phyloP scores from a whole-genome alignment of 2,888 invertebrate genomes.

The Oscheius sp. region DNA sequence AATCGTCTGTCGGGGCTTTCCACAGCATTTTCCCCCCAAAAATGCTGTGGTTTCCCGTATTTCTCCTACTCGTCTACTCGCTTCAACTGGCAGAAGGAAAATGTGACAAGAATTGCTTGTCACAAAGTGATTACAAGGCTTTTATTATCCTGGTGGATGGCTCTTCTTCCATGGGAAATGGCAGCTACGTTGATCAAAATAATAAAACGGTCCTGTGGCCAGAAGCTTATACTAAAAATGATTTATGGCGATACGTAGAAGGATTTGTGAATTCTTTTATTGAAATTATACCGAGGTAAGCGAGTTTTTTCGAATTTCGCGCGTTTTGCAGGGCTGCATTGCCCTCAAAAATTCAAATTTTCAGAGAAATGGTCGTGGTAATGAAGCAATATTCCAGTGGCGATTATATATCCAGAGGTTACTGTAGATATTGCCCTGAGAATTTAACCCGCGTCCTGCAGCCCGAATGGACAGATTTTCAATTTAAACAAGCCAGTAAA shows the following conservation, averaged over 20 bases:
- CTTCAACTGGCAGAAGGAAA: neutral
- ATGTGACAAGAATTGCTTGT: neutral
- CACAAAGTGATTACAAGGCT: neutral
- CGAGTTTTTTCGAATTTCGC: neutral
- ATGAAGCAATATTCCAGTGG: neutral
- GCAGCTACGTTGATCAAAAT: neutral
- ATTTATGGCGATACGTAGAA: neutral
- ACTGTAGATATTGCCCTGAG: neutral
- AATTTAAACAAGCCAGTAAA: neutral
- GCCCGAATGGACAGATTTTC: neutral
- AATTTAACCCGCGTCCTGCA: neutral
- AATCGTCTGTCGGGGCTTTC: no score
- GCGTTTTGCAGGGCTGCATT: no score
- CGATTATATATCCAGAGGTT: neutral
- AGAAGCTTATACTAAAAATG: neutral
- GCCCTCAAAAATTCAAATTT: neutral
- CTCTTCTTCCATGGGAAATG: conserved; percentile 13
- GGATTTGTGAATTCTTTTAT: neutral
- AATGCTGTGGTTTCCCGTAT: neutral
- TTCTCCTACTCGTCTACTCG: neutral
- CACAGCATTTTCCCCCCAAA: no score
- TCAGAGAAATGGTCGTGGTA: neutral
- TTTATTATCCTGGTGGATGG: conserved; percentile 7
- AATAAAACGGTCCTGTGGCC: neutral
- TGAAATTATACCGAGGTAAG: neutral